Percentiles rank a stretch among this genome's conserved stretches.
Evolutionary conservation across 2,797 vertebrate genomes (phyloP).

Genomic region (Pogoniulus pusillus): DNA sequence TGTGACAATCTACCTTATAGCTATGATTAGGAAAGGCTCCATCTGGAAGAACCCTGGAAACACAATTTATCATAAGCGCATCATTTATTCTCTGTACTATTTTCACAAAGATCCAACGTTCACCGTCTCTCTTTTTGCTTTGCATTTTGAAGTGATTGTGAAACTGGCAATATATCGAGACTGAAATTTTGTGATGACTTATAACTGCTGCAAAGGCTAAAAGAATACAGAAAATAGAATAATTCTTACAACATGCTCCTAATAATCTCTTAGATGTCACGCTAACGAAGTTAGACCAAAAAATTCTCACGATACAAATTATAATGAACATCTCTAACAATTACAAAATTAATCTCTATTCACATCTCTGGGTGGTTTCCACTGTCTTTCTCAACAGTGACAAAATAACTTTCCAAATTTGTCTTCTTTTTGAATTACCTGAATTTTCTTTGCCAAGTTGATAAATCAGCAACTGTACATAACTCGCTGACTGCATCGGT

Average conservation of each 20-base stretch:
- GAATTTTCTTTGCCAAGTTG: constrained; percentile 21
- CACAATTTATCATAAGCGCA: background rate
- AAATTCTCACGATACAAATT: constrained; percentile 6
- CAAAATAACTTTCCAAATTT: constrained; percentile 14
- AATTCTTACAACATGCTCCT: background rate
- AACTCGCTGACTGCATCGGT: constrained; percentile 34
- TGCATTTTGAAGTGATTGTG: background rate
- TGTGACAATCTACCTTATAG: background rate
- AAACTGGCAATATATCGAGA: constrained; percentile 1
- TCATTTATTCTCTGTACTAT: background rate
- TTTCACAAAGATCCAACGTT: background rate
- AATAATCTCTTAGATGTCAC: constrained; percentile 2
- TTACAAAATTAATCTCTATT: constrained; percentile 31
- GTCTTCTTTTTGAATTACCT: constrained; percentile 31
- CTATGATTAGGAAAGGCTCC: constrained; percentile 17
- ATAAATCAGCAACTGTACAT: constrained; percentile 18
- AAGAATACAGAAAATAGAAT: constrained; percentile 33
- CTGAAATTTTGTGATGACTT: constrained; percentile 18
- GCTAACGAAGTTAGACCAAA: background rate
- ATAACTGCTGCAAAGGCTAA: constrained; percentile 36
- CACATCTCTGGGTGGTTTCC: background rate
- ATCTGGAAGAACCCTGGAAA: constrained; percentile 10
- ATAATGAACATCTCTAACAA: constrained; percentile 34
- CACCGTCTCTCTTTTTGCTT: background rate
- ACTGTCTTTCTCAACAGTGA: background rate